phyloP scores from a whole-genome alignment of 1,140 invertebrate species.

The Lordiphosa stackelbergi region DNA sequence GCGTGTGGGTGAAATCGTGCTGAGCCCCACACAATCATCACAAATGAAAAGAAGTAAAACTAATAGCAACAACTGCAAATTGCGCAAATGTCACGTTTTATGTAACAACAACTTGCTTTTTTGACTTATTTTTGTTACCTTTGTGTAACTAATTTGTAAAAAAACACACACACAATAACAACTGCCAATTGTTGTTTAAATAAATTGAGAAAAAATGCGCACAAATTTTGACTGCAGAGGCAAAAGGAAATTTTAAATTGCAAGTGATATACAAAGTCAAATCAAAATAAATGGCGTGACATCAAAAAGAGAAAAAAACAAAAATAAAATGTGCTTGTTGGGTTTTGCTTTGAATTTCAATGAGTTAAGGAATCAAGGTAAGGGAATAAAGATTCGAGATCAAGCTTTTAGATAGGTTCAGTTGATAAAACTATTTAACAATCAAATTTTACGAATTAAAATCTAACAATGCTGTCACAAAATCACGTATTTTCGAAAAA shows the following conservation, averaged over 20 bases:
- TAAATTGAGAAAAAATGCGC: conserved; percentile 18
- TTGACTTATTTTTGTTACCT: conserved; percentile 3
- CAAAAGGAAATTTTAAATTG: conserved; percentile 52
- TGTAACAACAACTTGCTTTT: conserved; percentile 31
- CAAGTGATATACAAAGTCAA: conserved; percentile 32
- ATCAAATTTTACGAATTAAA: no score
- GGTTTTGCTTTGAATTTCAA: conserved; percentile 63
- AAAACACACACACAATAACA: conserved; percentile 30
- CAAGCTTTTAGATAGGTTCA: no score
- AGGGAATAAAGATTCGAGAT: conserved; percentile 4
- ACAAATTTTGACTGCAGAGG: conserved; percentile 31
- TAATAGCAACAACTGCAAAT: conserved; percentile 30
- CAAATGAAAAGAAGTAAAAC: neutral
- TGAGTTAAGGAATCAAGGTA: conserved; percentile 10
- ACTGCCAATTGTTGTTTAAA: conserved; percentile 26
- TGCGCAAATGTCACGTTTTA: conserved; percentile 63
- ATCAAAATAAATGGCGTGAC: conserved; percentile 56
- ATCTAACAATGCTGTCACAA: no score
- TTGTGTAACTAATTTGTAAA: conserved; percentile 25
- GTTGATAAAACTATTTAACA: no score
- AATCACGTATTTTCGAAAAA: no score
- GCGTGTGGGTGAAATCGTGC: conserved; percentile 45
- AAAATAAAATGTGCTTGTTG: conserved; percentile 38
- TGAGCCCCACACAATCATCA: conserved; percentile 13
- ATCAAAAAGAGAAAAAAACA: conserved; percentile 40